Evolutionary conservation across 2,888 invertebrate species (phyloP).

Genomic region (Aethes cnicana): DNA sequence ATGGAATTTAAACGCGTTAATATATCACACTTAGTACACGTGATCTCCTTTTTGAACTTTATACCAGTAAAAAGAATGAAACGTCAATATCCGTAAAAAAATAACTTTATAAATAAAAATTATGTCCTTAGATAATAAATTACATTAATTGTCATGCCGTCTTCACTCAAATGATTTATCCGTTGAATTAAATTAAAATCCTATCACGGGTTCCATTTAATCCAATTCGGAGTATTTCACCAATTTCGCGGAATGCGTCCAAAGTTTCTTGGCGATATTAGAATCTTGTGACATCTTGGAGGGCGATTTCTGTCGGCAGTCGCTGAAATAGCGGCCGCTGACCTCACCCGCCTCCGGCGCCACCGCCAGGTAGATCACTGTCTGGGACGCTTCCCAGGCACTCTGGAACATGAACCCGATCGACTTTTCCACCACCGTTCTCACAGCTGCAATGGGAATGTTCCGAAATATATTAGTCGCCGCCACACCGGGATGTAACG

Average conservation of each 20-base stretch:
- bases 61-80: too few species aligned
- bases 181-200: neutral
- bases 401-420: constrained; percentile 78
- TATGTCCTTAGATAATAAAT: too few species aligned
- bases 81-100: too few species aligned
- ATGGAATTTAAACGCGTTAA: too few species aligned
- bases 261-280: constrained; percentile 75
- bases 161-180: neutral
- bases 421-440: constrained; percentile 47
- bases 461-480: constrained; percentile 85
- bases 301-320: constrained; percentile 61
- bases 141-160: too few species aligned
- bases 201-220: constrained; percentile 5
- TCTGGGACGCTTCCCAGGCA: constrained; percentile 80
- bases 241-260: constrained; percentile 81
- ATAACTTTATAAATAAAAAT: too few species aligned
- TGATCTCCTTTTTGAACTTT: too few species aligned
- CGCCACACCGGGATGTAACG: constrained; percentile 87
- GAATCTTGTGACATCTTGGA: constrained; percentile 66
- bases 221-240: constrained; percentile 33
- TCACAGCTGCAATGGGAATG: constrained; percentile 69
- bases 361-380: constrained; percentile 67
- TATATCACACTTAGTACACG: too few species aligned
- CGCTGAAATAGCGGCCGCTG: constrained; percentile 82
- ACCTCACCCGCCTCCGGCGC: constrained; percentile 69